A percentile compares a stretch with the other conserved stretches of the same genome.
phyloP scores from a whole-genome alignment of 2,888 invertebrate species.

The Heliconius aoede region DNA sequence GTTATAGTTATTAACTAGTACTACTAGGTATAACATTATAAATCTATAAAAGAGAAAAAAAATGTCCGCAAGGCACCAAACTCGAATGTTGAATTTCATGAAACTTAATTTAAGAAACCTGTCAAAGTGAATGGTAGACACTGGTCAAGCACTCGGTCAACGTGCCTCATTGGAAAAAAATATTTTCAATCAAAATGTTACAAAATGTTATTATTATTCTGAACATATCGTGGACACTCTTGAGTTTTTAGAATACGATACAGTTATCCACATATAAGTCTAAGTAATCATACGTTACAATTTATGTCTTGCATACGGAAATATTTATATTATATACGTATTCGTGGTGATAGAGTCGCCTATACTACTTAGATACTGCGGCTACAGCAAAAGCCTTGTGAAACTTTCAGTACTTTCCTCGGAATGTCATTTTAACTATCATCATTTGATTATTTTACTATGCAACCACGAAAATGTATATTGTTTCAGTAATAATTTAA shows the following conservation, averaged over 20 bases:
- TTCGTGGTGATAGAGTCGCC: background rate
- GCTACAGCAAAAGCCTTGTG: background rate
- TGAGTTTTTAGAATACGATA: slow-evolving; percentile 55
- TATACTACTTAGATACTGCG: background rate
- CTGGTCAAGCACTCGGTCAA: slow-evolving; percentile 41
- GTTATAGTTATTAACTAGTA: background rate
- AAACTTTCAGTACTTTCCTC: background rate
- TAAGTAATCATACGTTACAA: slow-evolving; percentile 40
- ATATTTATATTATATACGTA: slow-evolving; percentile 6
- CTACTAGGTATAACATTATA: slow-evolving; percentile 11
- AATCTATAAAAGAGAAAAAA: slow-evolving; percentile 34
- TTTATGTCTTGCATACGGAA: slow-evolving; percentile 44
- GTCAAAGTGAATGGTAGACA: slow-evolving; percentile 52
- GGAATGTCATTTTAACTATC: slow-evolving; percentile 32
- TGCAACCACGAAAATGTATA: slow-evolving; percentile 60
- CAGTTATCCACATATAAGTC: slow-evolving; percentile 57
- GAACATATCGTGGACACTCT: slow-evolving; percentile 42
- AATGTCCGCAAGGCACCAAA: slow-evolving; percentile 34
- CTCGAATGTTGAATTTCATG: slow-evolving; percentile 53
- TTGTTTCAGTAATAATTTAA: slow-evolving; percentile 71
- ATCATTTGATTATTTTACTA: slow-evolving; percentile 47
- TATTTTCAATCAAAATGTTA: slow-evolving; percentile 46
- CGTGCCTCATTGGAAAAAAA: slow-evolving; percentile 45
- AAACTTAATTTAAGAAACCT: slow-evolving; percentile 51
- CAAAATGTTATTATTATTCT: slow-evolving; percentile 49